These are phyloP conservation scores for Tragelaphus imberbis DNA, from an alignment of 2,113 vertebrate species.

Conservation along the genomic window DNA sequence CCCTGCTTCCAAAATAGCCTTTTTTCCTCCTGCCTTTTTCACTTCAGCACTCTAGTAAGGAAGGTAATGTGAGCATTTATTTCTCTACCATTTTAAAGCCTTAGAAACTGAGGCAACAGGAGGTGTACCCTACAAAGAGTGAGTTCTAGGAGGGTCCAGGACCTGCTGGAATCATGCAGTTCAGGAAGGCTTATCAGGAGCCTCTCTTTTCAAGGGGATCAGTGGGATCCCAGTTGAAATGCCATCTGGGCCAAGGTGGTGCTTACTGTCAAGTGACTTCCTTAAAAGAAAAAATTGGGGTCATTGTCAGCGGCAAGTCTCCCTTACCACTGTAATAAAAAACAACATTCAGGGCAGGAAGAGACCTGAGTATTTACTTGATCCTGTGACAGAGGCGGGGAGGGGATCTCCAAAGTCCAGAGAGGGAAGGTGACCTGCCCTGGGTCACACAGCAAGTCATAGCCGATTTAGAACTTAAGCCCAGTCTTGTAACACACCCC, in stretches of 20 bases:
- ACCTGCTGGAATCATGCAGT: rapidly evolving
- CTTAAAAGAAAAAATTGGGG: neutral
- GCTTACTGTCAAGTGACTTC: neutral
- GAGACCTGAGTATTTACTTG: neutral
- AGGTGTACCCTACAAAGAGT: neutral
- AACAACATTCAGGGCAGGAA: neutral
- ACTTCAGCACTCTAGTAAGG: neutral
- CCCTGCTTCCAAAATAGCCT: neutral
- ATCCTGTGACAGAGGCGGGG: neutral
- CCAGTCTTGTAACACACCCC: neutral
- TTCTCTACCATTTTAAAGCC: neutral
- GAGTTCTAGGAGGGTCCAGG: neutral
- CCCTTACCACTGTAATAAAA: neutral
- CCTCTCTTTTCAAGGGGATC: neutral
- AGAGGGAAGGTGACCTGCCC: neutral
- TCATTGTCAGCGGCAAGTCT: neutral
- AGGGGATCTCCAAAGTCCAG: neutral
- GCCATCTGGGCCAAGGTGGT: neutral
- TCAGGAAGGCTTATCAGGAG: neutral
- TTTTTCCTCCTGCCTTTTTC: neutral
- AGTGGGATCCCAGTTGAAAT: neutral
- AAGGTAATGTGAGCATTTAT: neutral
- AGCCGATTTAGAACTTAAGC: neutral
- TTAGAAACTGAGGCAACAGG: neutral
- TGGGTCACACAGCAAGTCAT: neutral